phyloP scores from a whole-genome alignment of 2,888 invertebrate species.

The Leistus spinibarbis region DNA sequence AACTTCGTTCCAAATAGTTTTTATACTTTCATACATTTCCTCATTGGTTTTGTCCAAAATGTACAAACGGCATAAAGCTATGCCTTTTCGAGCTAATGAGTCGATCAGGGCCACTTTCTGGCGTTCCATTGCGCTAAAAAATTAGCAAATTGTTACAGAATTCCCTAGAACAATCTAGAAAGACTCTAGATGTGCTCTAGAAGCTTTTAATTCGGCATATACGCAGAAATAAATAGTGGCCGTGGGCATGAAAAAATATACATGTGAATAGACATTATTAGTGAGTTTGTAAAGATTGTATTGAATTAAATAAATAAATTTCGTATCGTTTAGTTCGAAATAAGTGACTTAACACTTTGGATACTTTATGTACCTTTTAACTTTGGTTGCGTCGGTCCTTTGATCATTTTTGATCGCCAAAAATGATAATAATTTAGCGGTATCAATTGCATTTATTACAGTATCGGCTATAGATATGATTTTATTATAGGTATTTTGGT shows the following conservation, averaged over 20 bases:
- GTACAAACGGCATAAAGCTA: constrained; percentile 70
- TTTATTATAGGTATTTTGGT: constrained; percentile 56
- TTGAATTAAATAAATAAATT: no score
- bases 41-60: constrained; percentile 58
- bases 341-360: constrained; percentile 25
- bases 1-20: constrained; percentile 67
- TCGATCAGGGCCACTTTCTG: constrained; percentile 81
- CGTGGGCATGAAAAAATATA: no score
- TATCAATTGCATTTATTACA: constrained; percentile 75
- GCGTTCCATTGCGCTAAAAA: constrained; percentile 79
- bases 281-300: constrained; percentile 27
- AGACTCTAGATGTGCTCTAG: no score
- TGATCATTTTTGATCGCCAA: constrained; percentile 85
- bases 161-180: no score
- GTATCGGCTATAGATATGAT: constrained; percentile 69
- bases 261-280: constrained; percentile 13
- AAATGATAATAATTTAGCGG: constrained; percentile 78
- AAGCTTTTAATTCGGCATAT: no score
- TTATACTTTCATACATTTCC: constrained; percentile 61
- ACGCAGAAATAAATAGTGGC: no score
- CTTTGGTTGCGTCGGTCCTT: constrained; percentile 80
- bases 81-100: constrained; percentile 76
- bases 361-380: constrained; percentile 70
- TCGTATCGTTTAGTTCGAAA: no score
- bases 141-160: no score